A percentile compares a stretch with the other conserved stretches of the same genome.
Conservation (phyloP, 2,797 vertebrate genomes). For the Sarcophilus harrisii region DNA sequence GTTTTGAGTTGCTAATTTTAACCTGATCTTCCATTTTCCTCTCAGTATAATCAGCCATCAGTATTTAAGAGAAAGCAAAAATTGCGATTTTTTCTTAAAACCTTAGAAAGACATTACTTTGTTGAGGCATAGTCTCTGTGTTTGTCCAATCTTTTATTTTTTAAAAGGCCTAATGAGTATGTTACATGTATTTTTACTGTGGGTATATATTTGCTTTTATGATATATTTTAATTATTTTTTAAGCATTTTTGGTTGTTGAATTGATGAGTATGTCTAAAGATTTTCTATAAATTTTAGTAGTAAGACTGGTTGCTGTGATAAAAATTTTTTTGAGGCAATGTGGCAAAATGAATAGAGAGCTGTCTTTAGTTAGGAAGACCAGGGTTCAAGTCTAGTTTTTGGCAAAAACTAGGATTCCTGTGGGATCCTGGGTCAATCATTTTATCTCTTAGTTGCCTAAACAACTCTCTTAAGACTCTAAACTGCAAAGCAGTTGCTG, state of each 20-base stretch:
- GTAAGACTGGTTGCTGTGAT: background rate
- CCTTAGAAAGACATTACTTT: background rate
- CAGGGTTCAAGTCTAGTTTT: background rate
- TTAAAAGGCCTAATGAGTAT: background rate
- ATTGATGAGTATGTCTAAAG: background rate
- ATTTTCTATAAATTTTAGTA: background rate
- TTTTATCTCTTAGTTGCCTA: background rate
- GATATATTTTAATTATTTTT: background rate
- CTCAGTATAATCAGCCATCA: background rate
- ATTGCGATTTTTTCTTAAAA: background rate
- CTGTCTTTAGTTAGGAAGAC: background rate
- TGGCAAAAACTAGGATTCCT: background rate
- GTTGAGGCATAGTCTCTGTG: background rate
- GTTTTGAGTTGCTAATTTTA: background rate
- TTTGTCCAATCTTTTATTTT: background rate
- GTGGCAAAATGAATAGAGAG: background rate
- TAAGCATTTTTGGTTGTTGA: background rate
- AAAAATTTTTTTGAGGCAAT: background rate
- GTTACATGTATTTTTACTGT: background rate
- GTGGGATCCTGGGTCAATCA: background rate
- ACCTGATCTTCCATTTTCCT: background rate
- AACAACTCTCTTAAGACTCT: background rate
- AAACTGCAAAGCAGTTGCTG: background rate
- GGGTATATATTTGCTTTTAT: background rate
- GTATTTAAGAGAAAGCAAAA: background rate